Base-by-base conservation (phyloP, 1,140 invertebrate genomes). In the Pseudomyrmex flavicornis region DNA sequence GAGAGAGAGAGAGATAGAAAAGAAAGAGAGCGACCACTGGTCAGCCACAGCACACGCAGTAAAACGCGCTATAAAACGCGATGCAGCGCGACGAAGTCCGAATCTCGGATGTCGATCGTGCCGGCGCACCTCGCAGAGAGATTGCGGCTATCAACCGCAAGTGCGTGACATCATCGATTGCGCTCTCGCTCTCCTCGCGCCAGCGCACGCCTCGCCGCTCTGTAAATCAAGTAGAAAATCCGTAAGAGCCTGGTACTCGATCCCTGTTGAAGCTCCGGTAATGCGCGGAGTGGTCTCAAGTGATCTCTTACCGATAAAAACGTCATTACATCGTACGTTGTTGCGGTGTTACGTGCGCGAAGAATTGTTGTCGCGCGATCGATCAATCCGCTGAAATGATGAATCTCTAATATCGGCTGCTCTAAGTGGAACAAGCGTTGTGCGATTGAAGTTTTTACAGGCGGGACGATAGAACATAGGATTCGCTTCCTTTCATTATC, bases 21-120 rank as follows among this genome's bases (percentile, higher is more conserved):
- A 85, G 63, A 54, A 80, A 79, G 59, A 59, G 48, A 66, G 85
- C 70, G 77, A 80, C 69, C 88, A 85, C 87, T 89, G 91, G 88
- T 92, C 91, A 91, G 90, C 87, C 90, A 88, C 83, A 86, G 70
- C 72, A 17, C 76, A 80, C 76, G 88, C 90, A 89, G 90, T 89
- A 88, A 92, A 91, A 91, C 87, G 85, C 85, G 63, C 74, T 85
- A 75, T 88, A 88, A 88, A 79, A 85, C 62, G 66, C 82, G 80
- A 90, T 83, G 90, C 84, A 88, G 82, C 85, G 62, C 73, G 48
- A 65, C 73, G 63, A 82, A 70, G 75, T 63, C 86, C 86, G 82
- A 88, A 88, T 88, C 86, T 88, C 85, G 85, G 72, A 87, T 84
- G 85, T 87, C 87, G 85, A 85, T 87, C 85, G 66, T 83, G 80